A percentile compares a stretch with the other conserved stretches of the same genome.
phyloP scores from a whole-genome alignment of 1,140 invertebrate species.

The Helicoverpa zea region DNA sequence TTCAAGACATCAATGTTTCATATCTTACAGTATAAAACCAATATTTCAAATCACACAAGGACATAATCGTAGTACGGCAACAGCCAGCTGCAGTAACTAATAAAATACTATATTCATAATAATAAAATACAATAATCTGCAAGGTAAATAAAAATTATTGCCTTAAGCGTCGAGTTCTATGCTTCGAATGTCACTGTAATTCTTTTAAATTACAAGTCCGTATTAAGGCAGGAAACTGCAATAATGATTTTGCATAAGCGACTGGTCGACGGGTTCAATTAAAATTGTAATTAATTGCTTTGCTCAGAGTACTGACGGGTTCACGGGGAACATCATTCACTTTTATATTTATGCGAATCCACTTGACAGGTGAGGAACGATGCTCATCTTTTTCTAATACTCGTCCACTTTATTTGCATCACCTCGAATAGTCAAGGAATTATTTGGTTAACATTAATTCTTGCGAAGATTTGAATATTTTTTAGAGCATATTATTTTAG shows the following conservation, averaged over 20 bases:
- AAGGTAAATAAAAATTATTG: slow-evolving; percentile 35
- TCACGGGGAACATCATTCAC: slow-evolving; percentile 78
- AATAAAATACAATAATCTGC: slow-evolving; percentile 37
- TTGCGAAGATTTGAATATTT: background rate
- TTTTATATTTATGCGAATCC: slow-evolving; percentile 81
- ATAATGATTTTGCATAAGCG: slow-evolving; percentile 64
- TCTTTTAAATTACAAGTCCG: slow-evolving; percentile 43
- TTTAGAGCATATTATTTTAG: no score
- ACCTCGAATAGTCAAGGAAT: background rate
- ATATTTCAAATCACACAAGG: slow-evolving; percentile 25
- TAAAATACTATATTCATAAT: slow-evolving; percentile 40
- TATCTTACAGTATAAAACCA: slow-evolving; percentile 30
- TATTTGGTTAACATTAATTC: background rate
- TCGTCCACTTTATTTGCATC: slow-evolving; percentile 45
- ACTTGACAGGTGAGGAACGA: slow-evolving; percentile 74
- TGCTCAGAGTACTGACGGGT: slow-evolving; percentile 72
- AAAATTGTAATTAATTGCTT: slow-evolving; percentile 84
- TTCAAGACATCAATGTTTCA: slow-evolving; percentile 25
- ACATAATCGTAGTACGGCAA: slow-evolving; percentile 38
- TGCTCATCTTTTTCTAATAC: slow-evolving; percentile 64
- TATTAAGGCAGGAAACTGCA: slow-evolving; percentile 44
- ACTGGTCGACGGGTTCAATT: slow-evolving; percentile 77
- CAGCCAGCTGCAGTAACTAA: slow-evolving; percentile 14
- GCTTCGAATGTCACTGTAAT: slow-evolving; percentile 36
- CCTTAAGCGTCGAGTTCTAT: slow-evolving; percentile 15